Evolutionary conservation across 1,140 invertebrate species (phyloP).

Genomic region (Drosophila fuyamai): DNA sequence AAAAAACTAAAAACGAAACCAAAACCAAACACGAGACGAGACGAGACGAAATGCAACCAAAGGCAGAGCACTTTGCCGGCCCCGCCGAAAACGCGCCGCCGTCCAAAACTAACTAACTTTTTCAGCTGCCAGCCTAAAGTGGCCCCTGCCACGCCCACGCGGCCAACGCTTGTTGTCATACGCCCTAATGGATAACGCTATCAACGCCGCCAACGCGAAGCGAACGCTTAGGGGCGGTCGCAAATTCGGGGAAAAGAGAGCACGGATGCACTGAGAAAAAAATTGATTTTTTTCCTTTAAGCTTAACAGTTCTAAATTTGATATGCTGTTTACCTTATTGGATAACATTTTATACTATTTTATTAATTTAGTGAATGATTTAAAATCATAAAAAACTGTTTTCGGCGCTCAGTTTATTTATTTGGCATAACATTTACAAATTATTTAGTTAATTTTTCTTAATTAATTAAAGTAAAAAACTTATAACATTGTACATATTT

Average conservation of each 20-base stretch:
- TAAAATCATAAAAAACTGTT: too few relatives aligned
- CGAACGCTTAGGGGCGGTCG: conserved; percentile 39
- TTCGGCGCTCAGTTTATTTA: too few relatives aligned
- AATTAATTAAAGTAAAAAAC: too few relatives aligned
- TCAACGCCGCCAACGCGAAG: conserved; percentile 64
- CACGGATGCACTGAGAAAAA: conserved; percentile 10
- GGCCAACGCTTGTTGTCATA: conserved; percentile 49
- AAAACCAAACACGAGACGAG: conserved; percentile 65
- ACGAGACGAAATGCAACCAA: conserved; percentile 32
- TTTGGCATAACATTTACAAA: too few relatives aligned
- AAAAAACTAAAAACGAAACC: conserved; percentile 62
- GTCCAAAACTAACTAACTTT: conserved; percentile 63
- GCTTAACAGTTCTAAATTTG: too few relatives aligned
- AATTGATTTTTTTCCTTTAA: too few relatives aligned
- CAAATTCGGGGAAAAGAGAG: conserved; percentile 7
- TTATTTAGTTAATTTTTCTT: too few relatives aligned
- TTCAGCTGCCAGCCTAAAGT: conserved; percentile 46
- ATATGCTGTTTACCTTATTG: too few relatives aligned
- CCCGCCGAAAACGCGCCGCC: neutral
- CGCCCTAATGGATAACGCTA: conserved; percentile 72
- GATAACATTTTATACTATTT: too few relatives aligned
- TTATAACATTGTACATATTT: too few relatives aligned
- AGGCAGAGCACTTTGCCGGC: conserved; percentile 46
- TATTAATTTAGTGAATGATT: too few relatives aligned
- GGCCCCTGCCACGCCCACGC: conserved; percentile 34